Base-by-base conservation (phyloP, 2,888 invertebrate genomes). In the Brachyopa scutellaris region DNA sequence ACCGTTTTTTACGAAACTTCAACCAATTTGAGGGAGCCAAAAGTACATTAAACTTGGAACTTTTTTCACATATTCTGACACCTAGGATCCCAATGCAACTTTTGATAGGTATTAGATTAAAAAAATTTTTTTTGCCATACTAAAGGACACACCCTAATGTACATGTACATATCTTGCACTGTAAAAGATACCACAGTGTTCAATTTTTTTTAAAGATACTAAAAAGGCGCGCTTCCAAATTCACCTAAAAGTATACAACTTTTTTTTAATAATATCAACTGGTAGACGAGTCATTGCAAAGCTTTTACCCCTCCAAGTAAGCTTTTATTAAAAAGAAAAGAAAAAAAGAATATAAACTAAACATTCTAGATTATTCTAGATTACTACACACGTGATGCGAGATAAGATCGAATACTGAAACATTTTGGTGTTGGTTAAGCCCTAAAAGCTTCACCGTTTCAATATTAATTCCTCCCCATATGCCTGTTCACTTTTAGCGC, bases 341-440 rank as follows among this genome's bases (percentile, higher is more conserved):
- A 26, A 8, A 17, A 15, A n/a, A n/a, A n/a, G n/a, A n/a, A n/a
- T n/a, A n/a, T 11, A 13, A 6, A 8, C n/a, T 6, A 13, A 11
- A 11, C 1, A 8, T 36, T 13, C 1, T 62, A 67, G 55, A 67
- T 36, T 69, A 17, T 69, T 69, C 57, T 69, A 69, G 47, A 69
- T 40, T 17, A 6, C 11, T 13, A 26, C 57, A 29, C 72, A 72
- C 61, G 61, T 72, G 72, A 62, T 31, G 19, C 40, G 11, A 42
- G 61, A 72, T 72, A 45, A 45, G 26, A 33, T 45, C 45, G 36
- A 33, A 17, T 11, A 8, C 38, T 15, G 4, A 21, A 17, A 15
- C n/a, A 26, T 15, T 11, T 9, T 5, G 6, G 36, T 21, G 15
- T 40, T 33, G 17, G 1, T 45, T 45, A 17, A 47, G 15, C 15